phyloP scores from a whole-genome alignment of 2,113 vertebrate species.

The Microcebus ravelobensis region DNA sequence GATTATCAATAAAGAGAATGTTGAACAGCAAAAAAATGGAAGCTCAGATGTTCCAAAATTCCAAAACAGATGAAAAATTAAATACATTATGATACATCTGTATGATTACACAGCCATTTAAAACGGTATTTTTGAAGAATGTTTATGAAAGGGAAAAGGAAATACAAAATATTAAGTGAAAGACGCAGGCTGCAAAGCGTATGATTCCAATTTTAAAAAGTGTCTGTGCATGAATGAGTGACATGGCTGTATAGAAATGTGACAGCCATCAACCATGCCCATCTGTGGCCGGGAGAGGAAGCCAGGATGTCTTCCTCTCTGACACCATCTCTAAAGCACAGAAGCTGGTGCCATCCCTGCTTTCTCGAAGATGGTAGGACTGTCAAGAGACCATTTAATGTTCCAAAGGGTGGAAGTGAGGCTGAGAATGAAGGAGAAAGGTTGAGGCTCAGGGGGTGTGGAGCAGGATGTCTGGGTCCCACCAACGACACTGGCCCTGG shows the following conservation, averaged over 20 bases:
- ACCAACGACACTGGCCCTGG: no score
- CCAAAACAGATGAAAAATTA: not conserved
- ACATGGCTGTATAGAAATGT: not conserved
- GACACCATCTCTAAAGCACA: accelerated
- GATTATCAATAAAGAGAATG: not conserved
- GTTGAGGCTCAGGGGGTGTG: no score
- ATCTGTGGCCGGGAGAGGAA: accelerated
- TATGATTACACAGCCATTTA: not conserved
- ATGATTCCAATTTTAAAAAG: not conserved
- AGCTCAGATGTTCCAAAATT: not conserved
- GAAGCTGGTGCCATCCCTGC: not conserved
- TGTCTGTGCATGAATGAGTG: accelerated
- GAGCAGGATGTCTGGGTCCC: not conserved
- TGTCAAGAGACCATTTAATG: not conserved
- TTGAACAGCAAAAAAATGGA: not conserved
- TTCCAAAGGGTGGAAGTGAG: not conserved
- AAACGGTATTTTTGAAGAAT: not conserved
- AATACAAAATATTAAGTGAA: not conserved
- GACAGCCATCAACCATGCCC: accelerated
- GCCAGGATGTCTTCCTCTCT: no score
- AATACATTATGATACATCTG: not conserved
- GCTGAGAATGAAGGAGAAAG: not conserved
- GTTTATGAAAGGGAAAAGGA: not conserved
- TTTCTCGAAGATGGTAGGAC: not conserved
- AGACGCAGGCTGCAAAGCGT: not conserved